Conservation (phyloP, 2,888 invertebrate genomes). For the Branchellion lobata region DNA sequence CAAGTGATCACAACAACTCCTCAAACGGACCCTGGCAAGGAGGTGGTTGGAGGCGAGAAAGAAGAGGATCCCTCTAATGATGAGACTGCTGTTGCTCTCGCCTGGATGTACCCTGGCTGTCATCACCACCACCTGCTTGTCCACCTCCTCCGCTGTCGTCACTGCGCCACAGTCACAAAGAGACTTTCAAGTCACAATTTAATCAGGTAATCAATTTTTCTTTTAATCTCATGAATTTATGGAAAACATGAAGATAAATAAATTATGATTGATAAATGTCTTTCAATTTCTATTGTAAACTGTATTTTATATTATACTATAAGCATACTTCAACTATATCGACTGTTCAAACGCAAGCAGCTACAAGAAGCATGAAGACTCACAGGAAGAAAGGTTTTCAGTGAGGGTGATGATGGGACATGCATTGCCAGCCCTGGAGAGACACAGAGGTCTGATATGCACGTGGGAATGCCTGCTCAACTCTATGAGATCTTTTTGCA, state of each 20-base stretch:
- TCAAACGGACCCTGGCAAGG: conserved; percentile 55
- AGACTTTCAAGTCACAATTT: not conserved
- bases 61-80: conserved; percentile 61
- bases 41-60: conserved; percentile 54
- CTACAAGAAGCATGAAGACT: no score
- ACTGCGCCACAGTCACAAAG: not conserved
- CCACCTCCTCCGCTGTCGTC: not conserved
- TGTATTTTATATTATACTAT: no score
- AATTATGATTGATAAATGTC: no score
- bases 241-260: no score
- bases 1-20: no score
- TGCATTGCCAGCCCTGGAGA: conserved; percentile 61
- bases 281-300: no score
- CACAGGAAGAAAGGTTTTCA: conserved; percentile 54
- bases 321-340: no score
- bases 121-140: conserved; percentile 58
- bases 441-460: conserved; percentile 59
- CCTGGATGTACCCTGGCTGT: conserved; percentile 61
- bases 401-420: conserved; percentile 61
- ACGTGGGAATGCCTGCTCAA: conserved; percentile 55
- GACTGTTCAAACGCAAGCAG: no score
- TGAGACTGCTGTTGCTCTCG: conserved; percentile 61
- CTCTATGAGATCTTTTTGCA: conserved; percentile 59
- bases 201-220: not conserved
- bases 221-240: not conserved